Base-by-base conservation (phyloP, 2,113 vertebrate species). In the Heterotilapia buettikoferi region DNA sequence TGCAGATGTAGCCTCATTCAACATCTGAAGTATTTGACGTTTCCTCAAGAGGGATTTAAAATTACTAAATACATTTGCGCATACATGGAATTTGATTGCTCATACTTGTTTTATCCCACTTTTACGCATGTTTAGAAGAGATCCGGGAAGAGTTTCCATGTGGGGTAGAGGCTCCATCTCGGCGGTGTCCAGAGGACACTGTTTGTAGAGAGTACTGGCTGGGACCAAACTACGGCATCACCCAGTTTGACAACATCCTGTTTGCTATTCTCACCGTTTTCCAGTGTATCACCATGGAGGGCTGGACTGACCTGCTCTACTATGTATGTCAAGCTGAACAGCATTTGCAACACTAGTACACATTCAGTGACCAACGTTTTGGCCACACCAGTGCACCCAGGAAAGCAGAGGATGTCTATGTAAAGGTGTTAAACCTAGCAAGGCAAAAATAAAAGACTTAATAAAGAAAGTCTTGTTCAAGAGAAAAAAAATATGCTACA, bases 251-350 rank as follows among this genome's bases (percentile, higher is more conserved):
- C 97, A 99, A 99, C 97, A 98, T 99, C 96, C 96, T 99, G 90
- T 99, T 98, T 86, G 98, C 98, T 59, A 97, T 99, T 80, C 97
- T 99, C 91, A 99, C 98, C 38, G 98, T 99, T 93, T 99, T 99
- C 96, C 98, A 99, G 95, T 99, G 98, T 92, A 99, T 99, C 96
- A 99, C 98, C 95, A 99, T 99, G 98, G 98, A 99, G 96, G 98
- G 98, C 84, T 99, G 98, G 98, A 99, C 97, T 9, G 98, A 99
- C 19, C 97, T 98, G 92, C 97, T 99, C 87, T 99, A 99, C 95
- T 97, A 97, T 87, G 98, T 99, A 92, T 95, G 97, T 92, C 73
- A 57, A 9, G 6, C 57, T 56, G 11, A 73, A 50, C 45, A 78
- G 18, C 16, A 52, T 78, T 50, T 78, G 24, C 24, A 50, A 80